Conservation (phyloP, 1,140 invertebrate species). For the Heliconius congener region DNA sequence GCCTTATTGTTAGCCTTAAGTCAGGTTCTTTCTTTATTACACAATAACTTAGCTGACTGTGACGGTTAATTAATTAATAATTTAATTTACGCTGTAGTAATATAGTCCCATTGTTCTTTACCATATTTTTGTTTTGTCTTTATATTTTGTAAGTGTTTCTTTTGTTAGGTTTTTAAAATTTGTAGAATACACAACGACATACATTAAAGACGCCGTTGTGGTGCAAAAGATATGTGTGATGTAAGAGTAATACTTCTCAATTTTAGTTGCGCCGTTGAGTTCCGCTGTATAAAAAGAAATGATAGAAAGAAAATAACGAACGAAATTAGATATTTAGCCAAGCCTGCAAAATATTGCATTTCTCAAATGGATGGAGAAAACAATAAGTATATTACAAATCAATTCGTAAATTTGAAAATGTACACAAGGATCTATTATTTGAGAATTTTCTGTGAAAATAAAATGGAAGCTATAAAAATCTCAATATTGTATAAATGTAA, state of each 20-base stretch:
- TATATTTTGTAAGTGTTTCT: neutral
- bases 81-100: constrained; percentile 4
- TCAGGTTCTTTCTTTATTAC: constrained; percentile 15
- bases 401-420: too few relatives aligned
- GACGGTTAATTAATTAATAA: constrained; percentile 2
- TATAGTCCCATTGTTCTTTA: neutral
- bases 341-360: too few relatives aligned
- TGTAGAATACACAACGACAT: too few relatives aligned
- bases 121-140: neutral
- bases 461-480: neutral
- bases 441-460: neutral
- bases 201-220: too few relatives aligned
- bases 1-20: constrained; percentile 3
- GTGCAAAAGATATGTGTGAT: too few relatives aligned
- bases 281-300: neutral
- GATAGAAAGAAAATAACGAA: neutral
- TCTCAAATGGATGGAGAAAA: neutral
- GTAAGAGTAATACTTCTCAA: too few relatives aligned
- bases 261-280: neutral
- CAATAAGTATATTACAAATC: neutral
- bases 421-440: neutral
- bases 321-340: too few relatives aligned
- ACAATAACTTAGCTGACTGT: neutral
- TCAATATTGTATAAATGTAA: constrained; percentile 29
- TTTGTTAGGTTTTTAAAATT: neutral